Conservation (phyloP, 2,113 vertebrate species). For the Platycercus adscitus region DNA sequence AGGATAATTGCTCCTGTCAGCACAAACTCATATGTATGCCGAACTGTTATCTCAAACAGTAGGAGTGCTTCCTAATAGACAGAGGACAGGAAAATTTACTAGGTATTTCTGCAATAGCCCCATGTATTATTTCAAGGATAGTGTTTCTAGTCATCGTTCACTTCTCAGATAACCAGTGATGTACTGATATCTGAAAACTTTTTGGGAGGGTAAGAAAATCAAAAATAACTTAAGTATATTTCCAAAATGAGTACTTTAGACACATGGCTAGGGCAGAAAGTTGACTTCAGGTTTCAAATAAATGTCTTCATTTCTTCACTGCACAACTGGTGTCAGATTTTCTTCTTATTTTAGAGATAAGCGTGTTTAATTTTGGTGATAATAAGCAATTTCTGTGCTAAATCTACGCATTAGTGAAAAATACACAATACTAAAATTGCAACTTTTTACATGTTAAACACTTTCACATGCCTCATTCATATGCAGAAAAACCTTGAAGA, state of each 20-base stretch:
- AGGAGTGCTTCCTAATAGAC: background rate
- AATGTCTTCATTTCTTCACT: background rate
- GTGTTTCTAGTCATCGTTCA: background rate
- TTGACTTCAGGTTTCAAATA: background rate
- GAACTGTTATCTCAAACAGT: background rate
- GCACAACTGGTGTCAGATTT: background rate
- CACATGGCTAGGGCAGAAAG: background rate
- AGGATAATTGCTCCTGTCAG: background rate
- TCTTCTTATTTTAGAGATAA: background rate
- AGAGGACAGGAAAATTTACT: background rate
- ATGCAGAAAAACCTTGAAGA: background rate
- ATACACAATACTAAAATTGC: background rate
- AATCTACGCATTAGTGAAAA: background rate
- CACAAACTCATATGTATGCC: background rate
- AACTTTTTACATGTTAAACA: background rate
- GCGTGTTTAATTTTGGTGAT: background rate
- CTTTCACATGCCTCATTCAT: background rate
- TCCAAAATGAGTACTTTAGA: background rate
- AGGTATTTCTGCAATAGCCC: background rate
- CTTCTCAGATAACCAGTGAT: background rate
- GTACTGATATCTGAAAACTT: background rate
- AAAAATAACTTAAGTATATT: background rate
- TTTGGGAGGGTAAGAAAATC: background rate
- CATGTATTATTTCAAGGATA: background rate
- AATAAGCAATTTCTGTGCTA: background rate